These are phyloP conservation scores for Dicrurus megarhynchus DNA, from an alignment of 2,113 vertebrate species.

Conservation along the genomic window DNA sequence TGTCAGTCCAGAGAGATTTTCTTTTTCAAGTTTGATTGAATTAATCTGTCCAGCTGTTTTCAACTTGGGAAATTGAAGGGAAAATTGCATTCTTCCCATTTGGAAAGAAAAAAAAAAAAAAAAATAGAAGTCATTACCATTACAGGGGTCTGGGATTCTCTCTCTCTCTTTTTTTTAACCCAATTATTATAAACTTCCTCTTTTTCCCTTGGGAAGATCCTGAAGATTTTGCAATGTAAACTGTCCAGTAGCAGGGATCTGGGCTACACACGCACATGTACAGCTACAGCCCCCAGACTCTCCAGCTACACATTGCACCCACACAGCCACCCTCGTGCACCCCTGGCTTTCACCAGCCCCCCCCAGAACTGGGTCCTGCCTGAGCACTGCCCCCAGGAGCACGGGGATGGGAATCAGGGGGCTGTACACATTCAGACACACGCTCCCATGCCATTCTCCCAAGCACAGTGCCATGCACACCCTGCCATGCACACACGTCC, in stretches of 20 bases:
- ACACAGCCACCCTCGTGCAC: background rate
- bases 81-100: background rate
- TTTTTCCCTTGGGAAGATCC: slow-evolving; percentile 19
- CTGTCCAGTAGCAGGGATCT: background rate
- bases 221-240: background rate
- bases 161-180: background rate
- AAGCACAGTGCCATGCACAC: background rate
- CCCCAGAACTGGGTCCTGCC: background rate
- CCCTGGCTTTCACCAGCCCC: background rate
- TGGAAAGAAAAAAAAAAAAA: background rate
- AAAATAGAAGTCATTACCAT: background rate
- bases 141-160: background rate
- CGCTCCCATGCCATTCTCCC: background rate
- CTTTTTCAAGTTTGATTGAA: background rate
- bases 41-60: background rate
- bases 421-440: background rate
- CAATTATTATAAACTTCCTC: background rate
- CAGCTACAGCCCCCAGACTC: rapidly evolving
- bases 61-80: background rate
- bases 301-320: background rate
- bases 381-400: background rate
- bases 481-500: rapidly evolving
- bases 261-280: background rate
- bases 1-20: background rate
- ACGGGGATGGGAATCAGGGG: rapidly evolving